A percentile compares a stretch with the other conserved stretches of the same genome.
Conservation (phyloP, 2,113 vertebrate species). For the Mesembrinibis cayennensis region DNA sequence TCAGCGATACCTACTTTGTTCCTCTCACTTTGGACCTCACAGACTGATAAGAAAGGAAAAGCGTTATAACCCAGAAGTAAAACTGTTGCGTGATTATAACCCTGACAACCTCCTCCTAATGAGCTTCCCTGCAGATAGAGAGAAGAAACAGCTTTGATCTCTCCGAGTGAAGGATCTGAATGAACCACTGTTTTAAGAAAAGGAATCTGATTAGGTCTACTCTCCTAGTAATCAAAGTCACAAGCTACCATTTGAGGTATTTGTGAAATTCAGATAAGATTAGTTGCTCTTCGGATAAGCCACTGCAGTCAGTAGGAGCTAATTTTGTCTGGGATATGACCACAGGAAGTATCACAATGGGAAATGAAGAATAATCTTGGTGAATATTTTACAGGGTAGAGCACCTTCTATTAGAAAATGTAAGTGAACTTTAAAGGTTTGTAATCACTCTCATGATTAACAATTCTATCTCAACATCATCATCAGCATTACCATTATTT, state of each 20-base stretch:
- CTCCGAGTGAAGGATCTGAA: constrained; percentile 61
- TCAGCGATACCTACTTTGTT: constrained; percentile 76
- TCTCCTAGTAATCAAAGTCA: constrained; percentile 76
- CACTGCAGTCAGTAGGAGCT: constrained; percentile 60
- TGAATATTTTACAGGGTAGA: not conserved
- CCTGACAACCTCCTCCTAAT: constrained; percentile 77
- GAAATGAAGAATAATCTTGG: not conserved
- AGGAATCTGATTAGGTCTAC: constrained; percentile 71
- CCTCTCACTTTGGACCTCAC: constrained; percentile 78
- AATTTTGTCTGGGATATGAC: constrained; percentile 68
- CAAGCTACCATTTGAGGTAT: constrained; percentile 78
- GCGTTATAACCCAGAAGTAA: constrained; percentile 75
- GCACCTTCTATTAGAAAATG: not conserved
- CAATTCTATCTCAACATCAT: not conserved
- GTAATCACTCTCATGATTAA: not conserved
- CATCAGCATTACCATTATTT: not conserved
- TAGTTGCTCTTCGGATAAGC: constrained; percentile 63
- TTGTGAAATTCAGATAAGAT: constrained; percentile 79
- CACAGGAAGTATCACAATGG: constrained; percentile 1
- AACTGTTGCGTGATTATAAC: constrained; percentile 79
- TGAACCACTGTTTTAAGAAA: constrained; percentile 75
- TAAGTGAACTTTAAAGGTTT: not conserved
- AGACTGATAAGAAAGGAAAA: constrained; percentile 77
- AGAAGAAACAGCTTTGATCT: constrained; percentile 80
- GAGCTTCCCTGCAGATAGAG: constrained; percentile 77